These are phyloP conservation scores for Scomber japonicus DNA, from an alignment of 2,113 vertebrate genomes.

Conservation along the genomic window DNA sequence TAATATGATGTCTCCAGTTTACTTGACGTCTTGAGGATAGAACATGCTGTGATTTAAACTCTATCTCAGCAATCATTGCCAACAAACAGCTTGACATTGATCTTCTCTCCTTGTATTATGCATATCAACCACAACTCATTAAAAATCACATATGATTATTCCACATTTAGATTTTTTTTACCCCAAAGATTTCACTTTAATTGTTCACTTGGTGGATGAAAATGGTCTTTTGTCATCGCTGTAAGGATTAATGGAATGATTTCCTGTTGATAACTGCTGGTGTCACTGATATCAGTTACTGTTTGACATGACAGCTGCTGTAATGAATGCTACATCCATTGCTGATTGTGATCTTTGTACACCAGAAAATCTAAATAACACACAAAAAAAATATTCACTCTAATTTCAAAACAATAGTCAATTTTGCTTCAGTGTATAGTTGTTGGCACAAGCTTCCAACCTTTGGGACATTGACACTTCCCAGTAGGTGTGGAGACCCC, in stretches of 20 bases:
- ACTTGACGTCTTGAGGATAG: not conserved
- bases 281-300: not conserved
- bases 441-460: not conserved
- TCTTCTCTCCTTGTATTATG: not conserved
- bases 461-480: too few species aligned
- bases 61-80: not conserved
- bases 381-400: not conserved
- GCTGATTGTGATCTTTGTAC: not conserved
- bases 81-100: too few species aligned
- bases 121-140: not conserved
- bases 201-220: not conserved
- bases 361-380: not conserved
- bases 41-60: not conserved
- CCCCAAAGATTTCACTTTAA: not conserved
- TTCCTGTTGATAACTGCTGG: constrained; percentile 3
- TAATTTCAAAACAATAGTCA: too few species aligned
- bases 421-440: not conserved
- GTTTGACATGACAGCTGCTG: not conserved
- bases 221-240: not conserved
- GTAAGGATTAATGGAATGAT: not conserved
- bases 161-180: not conserved
- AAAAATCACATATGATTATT: not conserved
- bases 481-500: not conserved
- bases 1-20: not conserved
- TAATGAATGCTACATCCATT: not conserved